phyloP scores from a whole-genome alignment of 2,888 invertebrate genomes.

The Lysandra bellargus region DNA sequence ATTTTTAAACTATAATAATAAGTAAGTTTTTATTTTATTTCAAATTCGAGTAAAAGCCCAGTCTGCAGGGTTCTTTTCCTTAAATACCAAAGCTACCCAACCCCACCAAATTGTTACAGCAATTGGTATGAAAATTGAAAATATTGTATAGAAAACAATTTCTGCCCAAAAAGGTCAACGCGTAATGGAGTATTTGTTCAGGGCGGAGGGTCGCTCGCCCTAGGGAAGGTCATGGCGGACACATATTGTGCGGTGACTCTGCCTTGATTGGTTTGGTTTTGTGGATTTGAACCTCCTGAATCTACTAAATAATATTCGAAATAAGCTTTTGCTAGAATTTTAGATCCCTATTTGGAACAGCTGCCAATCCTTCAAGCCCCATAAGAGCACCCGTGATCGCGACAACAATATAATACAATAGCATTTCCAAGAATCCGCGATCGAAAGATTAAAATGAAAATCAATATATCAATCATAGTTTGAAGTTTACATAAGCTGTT shows the following conservation, averaged over 20 bases:
- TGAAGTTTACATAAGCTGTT: too few species aligned
- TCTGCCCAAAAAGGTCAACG: constrained; percentile 35
- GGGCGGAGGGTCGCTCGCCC: constrained; percentile 36
- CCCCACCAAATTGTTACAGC: neutral
- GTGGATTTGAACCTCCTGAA: neutral
- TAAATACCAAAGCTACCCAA: neutral
- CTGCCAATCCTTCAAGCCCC: too few species aligned
- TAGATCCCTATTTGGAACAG: too few species aligned
- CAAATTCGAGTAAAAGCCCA: too few species aligned
- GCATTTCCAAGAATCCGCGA: too few species aligned
- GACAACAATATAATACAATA: too few species aligned
- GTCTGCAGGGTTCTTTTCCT: neutral
- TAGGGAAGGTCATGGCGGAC: constrained; percentile 36
- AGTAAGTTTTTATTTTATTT: too few species aligned
- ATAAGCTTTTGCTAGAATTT: neutral
- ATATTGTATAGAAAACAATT: neutral
- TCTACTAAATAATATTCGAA: neutral
- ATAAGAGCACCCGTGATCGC: too few species aligned
- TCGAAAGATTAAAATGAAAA: too few species aligned
- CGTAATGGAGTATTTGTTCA: constrained; percentile 42
- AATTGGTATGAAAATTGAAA: constrained; percentile 5
- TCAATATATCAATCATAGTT: too few species aligned
- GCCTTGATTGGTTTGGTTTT: constrained; percentile 7
- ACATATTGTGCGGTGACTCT: constrained; percentile 25
- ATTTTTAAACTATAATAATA: too few species aligned